Conservation (phyloP, 2,888 invertebrate species). For the Azorinus chamasolen region DNA sequence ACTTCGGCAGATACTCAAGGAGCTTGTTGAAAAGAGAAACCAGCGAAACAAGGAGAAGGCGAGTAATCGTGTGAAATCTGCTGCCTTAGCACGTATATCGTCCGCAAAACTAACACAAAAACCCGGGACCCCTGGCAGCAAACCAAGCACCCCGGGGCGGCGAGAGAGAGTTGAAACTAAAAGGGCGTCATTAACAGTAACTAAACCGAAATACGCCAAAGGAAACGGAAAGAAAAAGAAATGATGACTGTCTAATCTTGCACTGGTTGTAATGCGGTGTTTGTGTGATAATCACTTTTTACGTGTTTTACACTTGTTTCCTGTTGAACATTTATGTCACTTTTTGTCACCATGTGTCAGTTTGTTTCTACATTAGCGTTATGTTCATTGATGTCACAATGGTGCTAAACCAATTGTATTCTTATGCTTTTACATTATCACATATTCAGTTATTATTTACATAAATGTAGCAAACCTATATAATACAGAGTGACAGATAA, state of each 20-base stretch:
- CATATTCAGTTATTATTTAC: no score
- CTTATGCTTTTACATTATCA: no score
- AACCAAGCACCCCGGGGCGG: conserved; percentile 33
- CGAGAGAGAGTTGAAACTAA: conserved; percentile 63
- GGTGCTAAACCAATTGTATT: no score
- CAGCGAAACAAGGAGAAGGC: conserved; percentile 76
- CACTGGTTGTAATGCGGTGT: background rate
- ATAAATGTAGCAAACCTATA: no score
- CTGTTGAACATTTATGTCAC: no score
- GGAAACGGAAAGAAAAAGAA: background rate
- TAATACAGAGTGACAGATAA: no score
- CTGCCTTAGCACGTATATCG: conserved; percentile 34
- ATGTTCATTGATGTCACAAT: no score
- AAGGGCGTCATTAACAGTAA: conserved; percentile 66
- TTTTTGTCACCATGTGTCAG: no score
- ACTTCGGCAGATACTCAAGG: conserved; percentile 72
- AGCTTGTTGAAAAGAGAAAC: conserved; percentile 75
- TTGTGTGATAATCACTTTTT: no score
- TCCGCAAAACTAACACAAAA: conserved; percentile 2
- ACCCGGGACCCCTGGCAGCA: background rate
- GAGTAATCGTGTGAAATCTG: conserved; percentile 64
- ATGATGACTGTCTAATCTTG: background rate
- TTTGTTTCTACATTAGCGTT: no score
- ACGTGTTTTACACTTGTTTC: no score
- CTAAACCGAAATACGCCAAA: conserved; percentile 56